These are phyloP conservation scores for Pachydiplax longipennis DNA, from an alignment of 2,888 invertebrate species.

Conservation along the genomic window DNA sequence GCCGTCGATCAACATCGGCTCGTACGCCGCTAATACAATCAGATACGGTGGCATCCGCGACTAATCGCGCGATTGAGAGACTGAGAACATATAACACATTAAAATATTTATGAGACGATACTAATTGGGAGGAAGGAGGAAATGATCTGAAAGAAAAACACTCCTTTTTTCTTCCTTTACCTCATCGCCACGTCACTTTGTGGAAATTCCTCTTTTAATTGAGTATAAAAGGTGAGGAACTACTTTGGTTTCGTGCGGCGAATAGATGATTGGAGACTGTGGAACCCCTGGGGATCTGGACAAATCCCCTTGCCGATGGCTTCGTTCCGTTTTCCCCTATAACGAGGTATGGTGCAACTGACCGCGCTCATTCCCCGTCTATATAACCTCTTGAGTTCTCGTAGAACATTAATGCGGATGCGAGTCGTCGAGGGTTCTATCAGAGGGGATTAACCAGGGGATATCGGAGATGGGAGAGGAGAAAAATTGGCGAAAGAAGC, in stretches of 20 bases:
- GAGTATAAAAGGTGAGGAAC: neutral
- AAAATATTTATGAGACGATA: neutral
- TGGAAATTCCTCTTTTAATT: neutral
- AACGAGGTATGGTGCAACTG: neutral
- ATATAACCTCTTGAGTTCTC: neutral
- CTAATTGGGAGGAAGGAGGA: neutral
- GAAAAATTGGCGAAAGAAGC: neutral
- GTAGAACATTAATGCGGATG: neutral
- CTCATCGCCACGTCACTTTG: neutral
- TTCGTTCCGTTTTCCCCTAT: neutral
- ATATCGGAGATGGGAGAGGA: neutral
- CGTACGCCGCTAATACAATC: neutral
- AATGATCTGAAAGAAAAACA: neutral
- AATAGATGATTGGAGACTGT: neutral
- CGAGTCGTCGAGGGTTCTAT: neutral
- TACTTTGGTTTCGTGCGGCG: neutral
- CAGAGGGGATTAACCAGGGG: neutral
- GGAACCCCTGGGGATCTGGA: neutral
- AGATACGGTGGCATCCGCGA: neutral
- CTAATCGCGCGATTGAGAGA: neutral
- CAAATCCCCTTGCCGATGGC: conserved; percentile 8
- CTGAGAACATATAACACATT: neutral
- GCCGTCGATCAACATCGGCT: too few relatives aligned
- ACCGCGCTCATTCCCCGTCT: neutral
- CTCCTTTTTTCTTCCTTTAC: neutral